Percentiles rank a stretch among this genome's conserved stretches.
Evolutionary conservation across 2,113 vertebrate species (phyloP).

Genomic region (Cyphomyrus plagiostoma): DNA sequence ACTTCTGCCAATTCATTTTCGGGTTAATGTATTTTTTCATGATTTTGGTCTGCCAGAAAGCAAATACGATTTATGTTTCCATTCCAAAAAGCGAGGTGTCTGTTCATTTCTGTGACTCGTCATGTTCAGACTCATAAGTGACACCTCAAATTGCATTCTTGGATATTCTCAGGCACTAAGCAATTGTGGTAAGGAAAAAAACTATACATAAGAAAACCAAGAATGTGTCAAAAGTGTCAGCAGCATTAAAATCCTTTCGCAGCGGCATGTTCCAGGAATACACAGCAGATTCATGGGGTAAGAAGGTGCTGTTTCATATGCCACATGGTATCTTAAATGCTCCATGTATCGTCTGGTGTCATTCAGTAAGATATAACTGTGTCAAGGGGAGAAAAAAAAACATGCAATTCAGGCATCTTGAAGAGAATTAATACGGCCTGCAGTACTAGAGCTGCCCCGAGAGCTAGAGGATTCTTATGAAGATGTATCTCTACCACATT

Average conservation of each 20-base stretch:
- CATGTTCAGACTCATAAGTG: neutral
- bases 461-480: neutral
- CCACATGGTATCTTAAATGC: neutral
- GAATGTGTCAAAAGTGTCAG: neutral
- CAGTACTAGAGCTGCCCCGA: neutral
- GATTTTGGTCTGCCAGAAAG: neutral
- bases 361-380: neutral
- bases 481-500: neutral
- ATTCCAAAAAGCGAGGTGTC: neutral
- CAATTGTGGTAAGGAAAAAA: neutral
- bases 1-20: neutral
- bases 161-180: neutral
- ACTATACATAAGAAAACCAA: neutral
- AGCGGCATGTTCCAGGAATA: neutral
- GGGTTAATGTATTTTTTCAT: neutral
- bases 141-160: neutral
- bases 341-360: neutral
- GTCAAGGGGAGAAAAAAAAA: neutral
- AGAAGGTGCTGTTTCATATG: neutral
- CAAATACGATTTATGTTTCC: neutral
- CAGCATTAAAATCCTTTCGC: neutral
- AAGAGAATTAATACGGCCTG: neutral
- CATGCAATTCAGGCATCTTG: neutral
- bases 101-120: neutral
- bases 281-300: neutral